Conservation (phyloP, 2,888 invertebrate genomes). For the Stenichneumon culpator region DNA sequence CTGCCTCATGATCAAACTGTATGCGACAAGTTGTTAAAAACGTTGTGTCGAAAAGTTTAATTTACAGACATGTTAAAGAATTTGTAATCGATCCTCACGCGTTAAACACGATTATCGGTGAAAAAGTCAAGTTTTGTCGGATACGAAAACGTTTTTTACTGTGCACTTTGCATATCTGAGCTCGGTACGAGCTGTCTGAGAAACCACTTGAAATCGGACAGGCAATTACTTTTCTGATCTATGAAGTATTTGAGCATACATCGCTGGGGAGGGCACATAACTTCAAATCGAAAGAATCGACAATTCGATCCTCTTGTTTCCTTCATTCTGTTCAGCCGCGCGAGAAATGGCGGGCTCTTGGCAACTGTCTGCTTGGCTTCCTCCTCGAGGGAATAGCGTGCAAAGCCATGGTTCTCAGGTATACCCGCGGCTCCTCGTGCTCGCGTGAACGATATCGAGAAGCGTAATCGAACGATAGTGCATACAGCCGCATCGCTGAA, state of each 20-base stretch:
- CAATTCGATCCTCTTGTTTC: not conserved
- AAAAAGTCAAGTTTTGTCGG: not conserved
- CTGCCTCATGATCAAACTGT: not conserved
- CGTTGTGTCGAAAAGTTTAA: not conserved
- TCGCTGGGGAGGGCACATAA: not conserved
- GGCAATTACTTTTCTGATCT: not conserved
- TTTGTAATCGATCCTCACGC: not conserved
- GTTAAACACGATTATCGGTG: not conserved
- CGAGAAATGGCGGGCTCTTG: slow-evolving; percentile 40
- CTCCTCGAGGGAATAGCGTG: slow-evolving; percentile 39
- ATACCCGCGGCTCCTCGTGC: slow-evolving; percentile 34
- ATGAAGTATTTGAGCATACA: not conserved
- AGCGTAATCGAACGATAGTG: slow-evolving; percentile 72
- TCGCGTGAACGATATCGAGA: slow-evolving; percentile 71
- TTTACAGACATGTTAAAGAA: not conserved
- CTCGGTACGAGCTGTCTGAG: not conserved
- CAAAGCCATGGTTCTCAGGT: slow-evolving; percentile 48
- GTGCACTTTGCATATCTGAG: not conserved
- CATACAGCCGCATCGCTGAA: slow-evolving; percentile 43
- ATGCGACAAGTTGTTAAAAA: not conserved
- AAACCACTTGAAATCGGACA: not conserved
- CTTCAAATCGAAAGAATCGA: slow-evolving; percentile 8
- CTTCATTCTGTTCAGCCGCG: slow-evolving; percentile 1
- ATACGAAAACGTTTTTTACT: not conserved
- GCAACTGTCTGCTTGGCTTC: slow-evolving; percentile 14